Conservation (phyloP, 2,888 invertebrate species). For the Tetrapedia diversipes region DNA sequence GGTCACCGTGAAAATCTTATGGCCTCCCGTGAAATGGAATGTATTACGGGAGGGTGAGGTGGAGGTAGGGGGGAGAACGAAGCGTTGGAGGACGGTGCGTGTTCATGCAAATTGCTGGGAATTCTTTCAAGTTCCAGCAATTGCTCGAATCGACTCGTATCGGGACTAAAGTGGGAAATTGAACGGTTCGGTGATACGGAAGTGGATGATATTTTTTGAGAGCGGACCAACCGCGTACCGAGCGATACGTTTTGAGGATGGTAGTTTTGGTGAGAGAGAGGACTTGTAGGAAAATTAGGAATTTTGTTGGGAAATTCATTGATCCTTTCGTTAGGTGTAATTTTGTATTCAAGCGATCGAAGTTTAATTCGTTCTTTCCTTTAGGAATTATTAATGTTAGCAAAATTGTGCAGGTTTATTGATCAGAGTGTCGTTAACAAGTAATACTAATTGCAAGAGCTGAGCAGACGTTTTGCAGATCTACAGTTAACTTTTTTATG, state of each 20-base stretch:
- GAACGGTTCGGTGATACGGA: not conserved
- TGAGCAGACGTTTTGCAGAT: too few species aligned
- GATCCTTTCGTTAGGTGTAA: too few species aligned
- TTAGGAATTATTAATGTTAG: too few species aligned
- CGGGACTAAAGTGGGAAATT: not conserved
- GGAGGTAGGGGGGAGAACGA: not conserved
- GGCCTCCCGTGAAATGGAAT: constrained; percentile 60
- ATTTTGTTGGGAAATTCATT: too few species aligned
- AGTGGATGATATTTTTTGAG: not conserved
- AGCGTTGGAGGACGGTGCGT: constrained; percentile 2
- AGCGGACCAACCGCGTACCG: not conserved
- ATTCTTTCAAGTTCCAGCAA: constrained; percentile 43
- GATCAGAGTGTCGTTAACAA: too few species aligned
- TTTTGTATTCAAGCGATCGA: too few species aligned
- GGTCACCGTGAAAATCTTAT: constrained; percentile 45
- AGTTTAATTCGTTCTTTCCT: too few species aligned
- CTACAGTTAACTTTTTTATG: too few species aligned
- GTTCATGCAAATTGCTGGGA: constrained; percentile 60
- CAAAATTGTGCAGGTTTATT: too few species aligned
- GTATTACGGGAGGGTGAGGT: constrained; percentile 43
- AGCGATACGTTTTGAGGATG: not conserved
- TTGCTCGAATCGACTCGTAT: not conserved
- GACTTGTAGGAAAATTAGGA: too few species aligned
- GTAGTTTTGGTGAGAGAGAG: not conserved
- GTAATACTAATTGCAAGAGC: too few species aligned